Base-by-base conservation (phyloP, 1,140 invertebrate species). In the Pseudomyrmex cubaensis region DNA sequence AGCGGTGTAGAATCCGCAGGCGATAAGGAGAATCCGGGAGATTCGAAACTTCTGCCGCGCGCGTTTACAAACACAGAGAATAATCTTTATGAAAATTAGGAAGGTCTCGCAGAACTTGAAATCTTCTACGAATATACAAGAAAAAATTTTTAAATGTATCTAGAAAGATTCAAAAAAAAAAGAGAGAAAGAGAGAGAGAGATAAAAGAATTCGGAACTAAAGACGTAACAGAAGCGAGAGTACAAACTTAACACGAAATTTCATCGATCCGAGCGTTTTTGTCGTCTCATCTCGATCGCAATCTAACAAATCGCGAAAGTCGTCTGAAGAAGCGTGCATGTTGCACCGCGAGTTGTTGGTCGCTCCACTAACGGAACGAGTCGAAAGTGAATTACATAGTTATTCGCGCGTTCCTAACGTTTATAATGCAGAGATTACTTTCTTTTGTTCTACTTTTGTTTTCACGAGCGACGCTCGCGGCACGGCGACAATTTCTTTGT, bases 311-410 rank as follows among this genome's bases (percentile, higher is more conserved):
- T 80, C 66, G 76, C 54, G 76, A 80, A 80, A 80, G 76, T 80
- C 66, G 66, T 17, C 44, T n/a, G 57, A 80, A 80, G 54, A 80
- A 70, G 59, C 4, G 76, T 59, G 54, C 76, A 70, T 61, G 66
- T 20, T 72, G 76, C 64, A 59, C 20, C 64, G 35, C 35, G 5
- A 15, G 7, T 13, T 10, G 73, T 22, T 15, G 20, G 10, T 57
- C 46, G 54, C 54, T 80, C 76, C 22, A 48, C 54, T 80, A 72
- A 80, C 76, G 44, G 76, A 70, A 72, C 46, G 54, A 80, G 56
- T 69, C 66, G 66, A 80, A 80, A 80, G 76, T 80, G 76, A 80
- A 80, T 80, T 72, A 80, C 72, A 80, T 80, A 80, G 76, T 72
- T 80, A 61, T 59, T 78, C 64, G 52, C 76, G 76, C 35, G 35